Percentiles rank a stretch among this genome's conserved stretches.
These are phyloP conservation scores for Taurulus bubalis DNA, from an alignment of 2,113 vertebrate genomes.

Conservation along the genomic window DNA sequence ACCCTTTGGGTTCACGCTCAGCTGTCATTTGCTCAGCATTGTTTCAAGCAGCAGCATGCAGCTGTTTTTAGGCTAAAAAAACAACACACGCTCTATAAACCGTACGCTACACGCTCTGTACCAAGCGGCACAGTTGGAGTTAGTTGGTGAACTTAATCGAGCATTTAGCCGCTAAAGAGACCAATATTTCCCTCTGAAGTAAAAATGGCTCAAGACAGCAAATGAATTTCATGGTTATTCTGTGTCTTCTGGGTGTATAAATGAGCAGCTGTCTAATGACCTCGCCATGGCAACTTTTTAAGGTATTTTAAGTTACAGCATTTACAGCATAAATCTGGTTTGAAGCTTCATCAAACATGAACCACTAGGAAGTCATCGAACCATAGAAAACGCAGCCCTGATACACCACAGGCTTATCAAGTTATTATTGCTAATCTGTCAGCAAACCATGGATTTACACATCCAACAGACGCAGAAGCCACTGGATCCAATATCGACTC, in stretches of 20 bases:
- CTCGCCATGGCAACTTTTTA: not conserved
- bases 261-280: not conserved
- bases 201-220: not conserved
- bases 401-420: not conserved
- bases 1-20: not conserved
- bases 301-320: not conserved
- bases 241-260: not conserved
- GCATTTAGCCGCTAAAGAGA: not conserved
- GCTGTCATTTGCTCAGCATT: not conserved
- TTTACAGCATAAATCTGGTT: not conserved
- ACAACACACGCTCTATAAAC: not conserved
- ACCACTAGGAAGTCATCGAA: not conserved
- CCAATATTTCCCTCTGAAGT: not conserved
- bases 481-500: not conserved
- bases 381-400: not conserved
- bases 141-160: not conserved
- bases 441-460: not conserved
- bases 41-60: not conserved
- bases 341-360: not conserved
- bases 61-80: not conserved
- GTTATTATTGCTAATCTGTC: not conserved
- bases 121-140: not conserved
- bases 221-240: not conserved
- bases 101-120: not conserved
- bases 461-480: not conserved